Base-by-base conservation (phyloP, 1,140 invertebrate species). In the Nylanderia fulva region DNA sequence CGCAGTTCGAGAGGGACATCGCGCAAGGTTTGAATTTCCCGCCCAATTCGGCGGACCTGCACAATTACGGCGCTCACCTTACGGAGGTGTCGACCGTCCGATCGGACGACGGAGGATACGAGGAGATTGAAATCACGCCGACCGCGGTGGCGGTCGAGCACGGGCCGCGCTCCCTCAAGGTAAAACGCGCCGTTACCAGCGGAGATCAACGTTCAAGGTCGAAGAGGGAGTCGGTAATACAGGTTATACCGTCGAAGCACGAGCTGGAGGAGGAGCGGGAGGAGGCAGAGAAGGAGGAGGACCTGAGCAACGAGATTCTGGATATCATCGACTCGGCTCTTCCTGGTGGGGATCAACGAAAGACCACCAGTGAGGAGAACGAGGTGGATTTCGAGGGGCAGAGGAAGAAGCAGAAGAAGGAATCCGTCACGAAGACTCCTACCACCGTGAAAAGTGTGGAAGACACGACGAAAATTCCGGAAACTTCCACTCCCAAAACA, bases 141-240 rank as follows among this genome's bases (percentile, higher is more conserved):
- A 90, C 93, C 5, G 92, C 93, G 0, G 92, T 95, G 0, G 93
- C 93, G 0, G 93, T 95, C 5, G 95, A 96, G 85, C 95, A 95
- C 79, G 95, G 95, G 0, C 95, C 95, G 5, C 93, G 95, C 63
- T 93, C 92, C 15, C 33, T 95, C 5, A 94, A 93, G 86, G 52
- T 92, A 2, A 88, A 84, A 18, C 58, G 71, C 4, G 74, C 76
- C 4, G 21, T 66, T 13, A 8, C 29, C 5, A 21, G 52, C n/a
- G 27, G 24, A 69, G 0, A 0, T 9, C 0, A 11, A 13, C 39
- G 52, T 0, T 80, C 48, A 5, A 86, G 90, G 48, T 60, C 7
- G 39, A 92, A 79, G 29, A 85, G 92, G 13, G 92, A 92, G 0
- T 91, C 92, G 0, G 91, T 92, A 8, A 90, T 86, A 85, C 94